Evolutionary conservation across 2,888 invertebrate genomes (phyloP), one percentile per base, ranked within the genome.

Genomic region (Nasonia oneida): DNA sequence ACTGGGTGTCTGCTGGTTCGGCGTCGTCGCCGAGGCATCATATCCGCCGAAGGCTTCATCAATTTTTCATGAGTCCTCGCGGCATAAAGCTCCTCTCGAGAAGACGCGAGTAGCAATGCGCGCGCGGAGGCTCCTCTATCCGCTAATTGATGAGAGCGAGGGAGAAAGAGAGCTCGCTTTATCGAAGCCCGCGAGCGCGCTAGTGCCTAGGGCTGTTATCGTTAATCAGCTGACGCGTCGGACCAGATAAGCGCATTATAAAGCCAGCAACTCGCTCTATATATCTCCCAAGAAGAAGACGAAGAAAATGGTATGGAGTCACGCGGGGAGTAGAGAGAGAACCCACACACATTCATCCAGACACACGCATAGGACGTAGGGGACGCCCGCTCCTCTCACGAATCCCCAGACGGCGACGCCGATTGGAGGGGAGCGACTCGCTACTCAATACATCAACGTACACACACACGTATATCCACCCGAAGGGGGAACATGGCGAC

Each of bases 341-440:
- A 18, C 23, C 18, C 57, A 23, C 29, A 82, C 64, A 74, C 77
- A 61, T 37, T 37, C 4, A 37, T 37, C 37, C 4, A 37, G 12
- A 18, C n/a, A 57, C 15, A n/a, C 71, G 42, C 2, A 67, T n/a
- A 67, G 64, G 75, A 64, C 75, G 81, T 50, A 76, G 85, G 83
- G 82, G 86, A 77, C 87, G 89, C 83, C 88, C 87, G 88, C 85
- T 67, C 71, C 82, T 87, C 87, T 73, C 70, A 77, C 84, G 82
- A 83, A 83, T 80, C 83, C 73, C 83, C 81, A 78, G 81, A 85
- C 81, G 71, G 86, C 87, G 74, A 85, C 85, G 87, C 84, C 88
- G 87, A 86, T 76, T 89, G 89, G 89, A 86, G 89, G 89, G 89
- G 85, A 87, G 88, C 86, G 53, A 77, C 53, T 74, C 73, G n/a